A percentile compares a stretch with the other conserved stretches of the same genome.
These are phyloP conservation scores for Elaeidobius kamerunicus DNA, from an alignment of 2,888 invertebrate species.

Conservation along the genomic window DNA sequence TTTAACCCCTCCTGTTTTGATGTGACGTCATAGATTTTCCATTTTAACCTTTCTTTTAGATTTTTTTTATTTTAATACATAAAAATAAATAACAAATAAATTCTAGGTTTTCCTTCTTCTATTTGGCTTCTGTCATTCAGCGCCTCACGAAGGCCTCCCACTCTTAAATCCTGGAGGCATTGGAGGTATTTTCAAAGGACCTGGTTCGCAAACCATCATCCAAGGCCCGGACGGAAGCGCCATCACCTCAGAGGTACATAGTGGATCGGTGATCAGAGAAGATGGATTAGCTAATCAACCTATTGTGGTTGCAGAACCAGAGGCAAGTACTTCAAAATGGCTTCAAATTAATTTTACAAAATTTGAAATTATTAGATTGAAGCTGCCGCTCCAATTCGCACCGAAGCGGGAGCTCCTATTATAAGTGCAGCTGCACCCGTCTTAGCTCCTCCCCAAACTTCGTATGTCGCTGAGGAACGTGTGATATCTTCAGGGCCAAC, in stretches of 20 bases:
- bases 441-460: slow-evolving; percentile 1
- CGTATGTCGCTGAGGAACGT: too few relatives aligned
- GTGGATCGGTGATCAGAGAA: slow-evolving; percentile 37
- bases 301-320: slow-evolving; percentile 36
- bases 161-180: slow-evolving; percentile 43
- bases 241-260: slow-evolving; percentile 43
- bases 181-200: slow-evolving; percentile 46
- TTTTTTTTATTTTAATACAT: too few relatives aligned
- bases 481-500: too few relatives aligned
- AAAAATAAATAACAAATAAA: not conserved
- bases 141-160: slow-evolving; percentile 33
- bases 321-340: slow-evolving; percentile 1
- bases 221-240: slow-evolving; percentile 48
- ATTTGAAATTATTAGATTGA: not conserved
- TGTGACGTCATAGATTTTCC: too few relatives aligned
- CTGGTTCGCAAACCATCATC: slow-evolving; percentile 46
- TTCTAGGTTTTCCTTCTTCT: slow-evolving; percentile 15
- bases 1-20: too few relatives aligned
- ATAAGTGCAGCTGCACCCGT: slow-evolving; percentile 3
- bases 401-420: not conserved
- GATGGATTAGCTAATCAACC: slow-evolving; percentile 28
- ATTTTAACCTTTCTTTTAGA: too few relatives aligned
- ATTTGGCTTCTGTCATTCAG: slow-evolving; percentile 10
- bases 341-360: not conserved
- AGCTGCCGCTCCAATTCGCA: slow-evolving; percentile 5